These are phyloP conservation scores for Plestiodon gilberti DNA, from an alignment of 2,113 vertebrate species.

Conservation along the genomic window DNA sequence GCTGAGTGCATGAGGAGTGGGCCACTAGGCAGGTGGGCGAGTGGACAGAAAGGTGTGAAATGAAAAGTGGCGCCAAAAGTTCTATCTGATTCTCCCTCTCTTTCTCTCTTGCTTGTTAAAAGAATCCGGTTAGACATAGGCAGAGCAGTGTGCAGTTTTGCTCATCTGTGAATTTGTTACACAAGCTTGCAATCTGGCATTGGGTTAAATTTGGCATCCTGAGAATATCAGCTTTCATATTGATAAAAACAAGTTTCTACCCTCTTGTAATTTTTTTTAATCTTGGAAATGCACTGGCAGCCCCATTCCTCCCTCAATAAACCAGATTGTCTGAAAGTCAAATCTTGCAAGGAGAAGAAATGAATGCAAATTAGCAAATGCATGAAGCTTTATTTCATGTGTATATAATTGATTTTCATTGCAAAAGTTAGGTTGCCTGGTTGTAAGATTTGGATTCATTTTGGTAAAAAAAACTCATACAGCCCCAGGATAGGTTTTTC, in stretches of 20 bases:
- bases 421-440: background rate
- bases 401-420: background rate
- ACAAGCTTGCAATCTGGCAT: constrained; percentile 30
- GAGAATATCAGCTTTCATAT: constrained; percentile 28
- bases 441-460: background rate
- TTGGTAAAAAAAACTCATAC: background rate
- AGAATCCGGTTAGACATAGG: background rate
- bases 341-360: background rate
- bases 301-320: background rate
- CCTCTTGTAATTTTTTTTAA: background rate
- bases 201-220: constrained; percentile 29
- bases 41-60: background rate
- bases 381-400: background rate
- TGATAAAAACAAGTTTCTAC: constrained; percentile 21
- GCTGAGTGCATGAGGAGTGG: too few species aligned
- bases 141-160: background rate
- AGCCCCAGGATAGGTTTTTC: background rate
- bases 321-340: background rate
- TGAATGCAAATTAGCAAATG: background rate
- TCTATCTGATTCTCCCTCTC: background rate
- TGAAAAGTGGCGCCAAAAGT: background rate
- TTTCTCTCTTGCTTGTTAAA: background rate
- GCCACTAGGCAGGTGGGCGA: too few species aligned
- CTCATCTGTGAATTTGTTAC: constrained; percentile 14
- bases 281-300: background rate